A percentile compares a stretch with the other conserved stretches of the same genome.
These are phyloP conservation scores for Amphiduros pacificus DNA, from an alignment of 2,888 invertebrate species.

Conservation along the genomic window DNA sequence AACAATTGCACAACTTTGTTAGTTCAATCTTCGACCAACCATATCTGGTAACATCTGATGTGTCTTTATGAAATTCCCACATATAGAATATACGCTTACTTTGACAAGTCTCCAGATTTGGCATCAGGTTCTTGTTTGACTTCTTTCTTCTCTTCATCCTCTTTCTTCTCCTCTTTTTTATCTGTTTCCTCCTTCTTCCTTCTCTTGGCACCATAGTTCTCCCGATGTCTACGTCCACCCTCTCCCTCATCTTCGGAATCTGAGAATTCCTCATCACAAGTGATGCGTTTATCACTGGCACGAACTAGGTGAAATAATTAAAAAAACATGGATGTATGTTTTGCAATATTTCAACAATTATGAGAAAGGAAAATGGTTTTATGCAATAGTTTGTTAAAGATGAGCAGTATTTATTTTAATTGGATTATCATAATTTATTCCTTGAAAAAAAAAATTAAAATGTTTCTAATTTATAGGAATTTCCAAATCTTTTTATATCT, in stretches of 20 bases:
- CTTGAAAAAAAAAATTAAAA: too few species aligned
- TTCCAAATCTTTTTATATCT: too few species aligned
- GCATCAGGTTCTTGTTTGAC: constrained; percentile 6
- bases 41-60: background rate
- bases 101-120: constrained; percentile 11
- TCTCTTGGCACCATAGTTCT: constrained; percentile 46
- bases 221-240: constrained; percentile 49
- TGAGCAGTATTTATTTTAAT: too few species aligned
- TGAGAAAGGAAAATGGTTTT: too few species aligned
- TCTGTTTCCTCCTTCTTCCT: constrained; percentile 40
- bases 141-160: constrained; percentile 17
- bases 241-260: constrained; percentile 84
- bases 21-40: background rate
- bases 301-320: constrained; percentile 51
- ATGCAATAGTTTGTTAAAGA: too few species aligned
- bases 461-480: background rate
- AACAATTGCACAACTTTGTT: background rate
- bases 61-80: background rate
- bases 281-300: constrained; percentile 83
- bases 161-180: constrained; percentile 7
- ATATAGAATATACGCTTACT: constrained; percentile 5
- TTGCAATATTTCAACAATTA: too few species aligned
- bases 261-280: constrained; percentile 87
- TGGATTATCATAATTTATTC: too few species aligned
- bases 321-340: background rate